These are phyloP conservation scores for Drosophila flavopinicola DNA, from an alignment of 2,888 invertebrate genomes.

Conservation along the genomic window DNA sequence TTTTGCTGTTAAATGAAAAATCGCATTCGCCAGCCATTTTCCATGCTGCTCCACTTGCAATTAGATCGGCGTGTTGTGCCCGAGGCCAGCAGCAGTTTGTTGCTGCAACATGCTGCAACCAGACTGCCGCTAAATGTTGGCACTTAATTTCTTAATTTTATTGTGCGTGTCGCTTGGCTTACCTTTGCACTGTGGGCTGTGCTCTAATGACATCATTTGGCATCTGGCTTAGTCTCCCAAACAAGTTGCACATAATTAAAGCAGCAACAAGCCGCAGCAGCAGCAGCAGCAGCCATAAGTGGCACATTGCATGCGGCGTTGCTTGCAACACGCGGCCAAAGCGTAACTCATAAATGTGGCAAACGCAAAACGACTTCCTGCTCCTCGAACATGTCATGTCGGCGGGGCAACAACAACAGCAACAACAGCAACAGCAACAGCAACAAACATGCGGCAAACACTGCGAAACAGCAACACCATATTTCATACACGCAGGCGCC, in stretches of 20 bases:
- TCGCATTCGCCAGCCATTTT: slow-evolving; percentile 43
- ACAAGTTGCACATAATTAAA: slow-evolving; percentile 57
- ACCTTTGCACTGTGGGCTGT: slow-evolving; percentile 44
- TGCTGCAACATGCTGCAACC: slow-evolving; percentile 60
- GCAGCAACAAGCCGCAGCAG: too few species aligned
- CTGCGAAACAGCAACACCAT: slow-evolving; percentile 53
- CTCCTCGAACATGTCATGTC: slow-evolving; percentile 76
- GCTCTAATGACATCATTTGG: slow-evolving; percentile 73
- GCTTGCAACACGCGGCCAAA: slow-evolving; percentile 69
- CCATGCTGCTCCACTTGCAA: slow-evolving; percentile 66
- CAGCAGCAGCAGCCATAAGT: slow-evolving; percentile 44
- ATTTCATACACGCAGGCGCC: slow-evolving; percentile 70
- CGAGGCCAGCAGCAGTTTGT: slow-evolving; percentile 49
- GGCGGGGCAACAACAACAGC: slow-evolving; percentile 28
- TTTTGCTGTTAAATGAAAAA: slow-evolving; percentile 29
- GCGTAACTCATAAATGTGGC: slow-evolving; percentile 78
- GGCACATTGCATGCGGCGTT: slow-evolving; percentile 60
- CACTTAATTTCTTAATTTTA: slow-evolving; percentile 74
- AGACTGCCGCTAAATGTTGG: slow-evolving; percentile 57
- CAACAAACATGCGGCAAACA: slow-evolving; percentile 36
- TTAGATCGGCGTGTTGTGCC: slow-evolving; percentile 68
- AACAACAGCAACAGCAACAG: slow-evolving; percentile 6
- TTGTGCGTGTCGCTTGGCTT: slow-evolving; percentile 66
- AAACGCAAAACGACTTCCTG: slow-evolving; percentile 76
- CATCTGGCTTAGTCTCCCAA: slow-evolving; percentile 40